A percentile compares a stretch with the other conserved stretches of the same genome.
These are phyloP conservation scores for Nomada ruficornis DNA, from an alignment of 2,888 invertebrate genomes.

Conservation along the genomic window DNA sequence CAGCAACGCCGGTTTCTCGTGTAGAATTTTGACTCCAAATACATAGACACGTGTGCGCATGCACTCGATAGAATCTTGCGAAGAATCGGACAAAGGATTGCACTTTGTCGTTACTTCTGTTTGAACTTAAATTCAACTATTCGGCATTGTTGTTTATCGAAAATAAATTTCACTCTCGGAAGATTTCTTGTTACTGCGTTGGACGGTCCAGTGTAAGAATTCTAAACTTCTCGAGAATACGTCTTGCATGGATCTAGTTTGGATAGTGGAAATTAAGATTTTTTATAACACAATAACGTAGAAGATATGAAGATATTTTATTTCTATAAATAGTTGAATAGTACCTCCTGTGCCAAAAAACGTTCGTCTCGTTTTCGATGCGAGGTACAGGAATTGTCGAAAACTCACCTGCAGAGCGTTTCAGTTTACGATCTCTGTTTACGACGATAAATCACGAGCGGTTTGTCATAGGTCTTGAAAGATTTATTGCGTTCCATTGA, in stretches of 20 bases:
- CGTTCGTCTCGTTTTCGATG: no score
- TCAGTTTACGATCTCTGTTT: neutral
- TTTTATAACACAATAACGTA: no score
- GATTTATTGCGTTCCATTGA: neutral
- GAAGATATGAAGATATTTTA: no score
- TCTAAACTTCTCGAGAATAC: neutral
- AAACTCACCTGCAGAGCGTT: neutral
- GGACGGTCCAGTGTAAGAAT: neutral
- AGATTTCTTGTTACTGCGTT: neutral
- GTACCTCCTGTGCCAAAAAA: no score
- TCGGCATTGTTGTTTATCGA: neutral
- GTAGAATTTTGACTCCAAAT: neutral
- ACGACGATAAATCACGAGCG: conserved; percentile 1
- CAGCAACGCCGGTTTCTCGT: neutral
- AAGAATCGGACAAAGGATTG: neutral
- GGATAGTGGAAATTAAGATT: no score
- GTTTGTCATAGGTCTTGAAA: neutral
- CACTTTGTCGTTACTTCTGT: neutral
- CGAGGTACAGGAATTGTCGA: neutral
- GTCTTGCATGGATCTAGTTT: no score
- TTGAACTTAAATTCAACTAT: neutral
- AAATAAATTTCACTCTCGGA: neutral
- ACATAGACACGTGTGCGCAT: no score
- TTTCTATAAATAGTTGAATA: no score
- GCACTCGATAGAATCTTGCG: no score